Percentiles rank a stretch among this genome's conserved stretches.
phyloP scores from a whole-genome alignment of 2,797 vertebrate species.

The Australoheros facetus region DNA sequence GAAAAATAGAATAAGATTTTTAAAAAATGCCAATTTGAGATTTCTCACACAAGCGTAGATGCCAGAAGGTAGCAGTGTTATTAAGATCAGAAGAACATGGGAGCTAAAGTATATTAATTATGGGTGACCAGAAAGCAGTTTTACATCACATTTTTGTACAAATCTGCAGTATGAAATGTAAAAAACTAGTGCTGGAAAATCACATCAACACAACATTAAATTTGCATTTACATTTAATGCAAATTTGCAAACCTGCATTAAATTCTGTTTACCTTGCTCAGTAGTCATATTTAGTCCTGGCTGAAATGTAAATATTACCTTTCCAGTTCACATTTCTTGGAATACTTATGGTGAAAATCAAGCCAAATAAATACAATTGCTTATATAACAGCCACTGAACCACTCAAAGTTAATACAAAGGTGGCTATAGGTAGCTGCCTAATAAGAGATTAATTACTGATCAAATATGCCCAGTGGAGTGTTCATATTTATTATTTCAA shows the following conservation, averaged over 20 bases:
- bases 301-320: constrained; percentile 1
- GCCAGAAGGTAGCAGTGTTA: neutral
- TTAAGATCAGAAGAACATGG: neutral
- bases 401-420: neutral
- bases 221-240: no score
- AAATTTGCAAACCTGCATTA: no score
- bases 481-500: neutral
- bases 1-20: no score
- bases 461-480: neutral
- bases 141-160: neutral
- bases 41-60: no score
- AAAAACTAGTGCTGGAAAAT: neutral
- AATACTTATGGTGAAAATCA: neutral
- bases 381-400: neutral
- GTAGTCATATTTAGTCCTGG: neutral
- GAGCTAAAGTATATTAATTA: constrained; percentile 13
- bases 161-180: constrained; percentile 1
- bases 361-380: neutral
- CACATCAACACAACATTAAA: no score
- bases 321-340: neutral
- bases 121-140: constrained; percentile 30
- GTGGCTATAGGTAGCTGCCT: neutral
- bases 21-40: no score
- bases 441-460: constrained; percentile 1
- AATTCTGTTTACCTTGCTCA: neutral